Conservation (phyloP, 2,113 vertebrate species). For the Sialia sialis region DNA sequence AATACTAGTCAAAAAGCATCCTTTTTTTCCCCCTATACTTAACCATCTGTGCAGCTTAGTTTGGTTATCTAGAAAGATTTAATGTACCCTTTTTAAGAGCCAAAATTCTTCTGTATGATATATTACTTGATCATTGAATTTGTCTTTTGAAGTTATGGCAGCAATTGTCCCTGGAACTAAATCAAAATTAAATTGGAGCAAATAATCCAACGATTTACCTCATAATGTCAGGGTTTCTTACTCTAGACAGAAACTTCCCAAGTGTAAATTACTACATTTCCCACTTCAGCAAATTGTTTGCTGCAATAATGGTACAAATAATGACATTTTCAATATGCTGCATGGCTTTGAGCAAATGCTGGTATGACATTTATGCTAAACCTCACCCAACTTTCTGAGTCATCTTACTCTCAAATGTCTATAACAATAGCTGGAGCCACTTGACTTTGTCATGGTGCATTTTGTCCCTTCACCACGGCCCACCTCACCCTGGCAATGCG, state of each 20-base stretch:
- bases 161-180: neutral
- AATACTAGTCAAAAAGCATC: neutral
- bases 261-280: neutral
- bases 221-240: neutral
- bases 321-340: neutral
- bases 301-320: neutral
- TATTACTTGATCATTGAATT: neutral
- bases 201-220: neutral
- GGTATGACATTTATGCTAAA: neutral
- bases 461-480: neutral
- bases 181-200: neutral
- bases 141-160: neutral
- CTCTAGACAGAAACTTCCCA: neutral
- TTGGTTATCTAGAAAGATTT: neutral
- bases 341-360: neutral
- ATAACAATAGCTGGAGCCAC: neutral
- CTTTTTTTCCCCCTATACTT: neutral
- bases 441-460: neutral
- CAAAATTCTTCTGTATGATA: neutral
- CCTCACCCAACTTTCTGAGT: neutral
- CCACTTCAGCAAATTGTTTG: neutral
- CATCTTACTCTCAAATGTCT: neutral
- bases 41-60: neutral
- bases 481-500: rapidly evolving
- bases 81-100: neutral